Percentiles rank a stretch among this genome's conserved stretches.
phyloP scores from a whole-genome alignment of 2,888 invertebrate genomes.

The Lochmaea capreae region DNA sequence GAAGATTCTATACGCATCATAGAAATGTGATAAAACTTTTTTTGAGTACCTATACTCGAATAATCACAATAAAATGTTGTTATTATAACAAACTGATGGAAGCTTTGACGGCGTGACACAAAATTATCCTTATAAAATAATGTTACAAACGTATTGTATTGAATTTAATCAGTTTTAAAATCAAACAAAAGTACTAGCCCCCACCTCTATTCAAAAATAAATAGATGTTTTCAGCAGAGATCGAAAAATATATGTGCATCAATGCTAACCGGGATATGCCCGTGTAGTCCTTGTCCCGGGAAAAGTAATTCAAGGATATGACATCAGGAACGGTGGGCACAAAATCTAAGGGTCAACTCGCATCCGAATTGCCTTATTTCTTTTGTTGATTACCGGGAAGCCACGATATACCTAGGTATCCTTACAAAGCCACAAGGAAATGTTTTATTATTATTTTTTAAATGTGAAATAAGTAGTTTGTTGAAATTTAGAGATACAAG shows the following conservation, averaged over 20 bases:
- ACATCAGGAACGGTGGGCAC: conserved; percentile 7
- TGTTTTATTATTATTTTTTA: neutral
- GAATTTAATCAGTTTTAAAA: too few relatives aligned
- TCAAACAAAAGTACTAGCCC: too few relatives aligned
- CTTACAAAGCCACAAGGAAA: neutral
- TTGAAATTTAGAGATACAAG: neutral
- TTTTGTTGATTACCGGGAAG: neutral
- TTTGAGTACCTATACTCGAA: too few relatives aligned
- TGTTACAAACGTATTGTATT: too few relatives aligned
- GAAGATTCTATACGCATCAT: too few relatives aligned
- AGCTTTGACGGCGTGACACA: too few relatives aligned
- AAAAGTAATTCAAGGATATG: conserved; percentile 23
- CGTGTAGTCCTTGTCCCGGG: conserved; percentile 20
- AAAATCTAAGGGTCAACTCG: conserved; percentile 15
- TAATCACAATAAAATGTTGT: too few relatives aligned
- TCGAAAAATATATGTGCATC: neutral
- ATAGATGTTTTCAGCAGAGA: neutral
- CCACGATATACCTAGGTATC: neutral
- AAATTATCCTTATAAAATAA: too few relatives aligned
- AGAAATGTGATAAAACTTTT: too few relatives aligned
- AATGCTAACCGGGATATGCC: conserved; percentile 7
- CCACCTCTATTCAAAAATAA: neutral
- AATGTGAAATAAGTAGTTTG: neutral
- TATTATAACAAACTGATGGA: too few relatives aligned
- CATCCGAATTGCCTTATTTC: conserved; percentile 29